These are phyloP conservation scores for Drymonia ruficornis DNA, from an alignment of 2,888 invertebrate genomes.

Conservation along the genomic window DNA sequence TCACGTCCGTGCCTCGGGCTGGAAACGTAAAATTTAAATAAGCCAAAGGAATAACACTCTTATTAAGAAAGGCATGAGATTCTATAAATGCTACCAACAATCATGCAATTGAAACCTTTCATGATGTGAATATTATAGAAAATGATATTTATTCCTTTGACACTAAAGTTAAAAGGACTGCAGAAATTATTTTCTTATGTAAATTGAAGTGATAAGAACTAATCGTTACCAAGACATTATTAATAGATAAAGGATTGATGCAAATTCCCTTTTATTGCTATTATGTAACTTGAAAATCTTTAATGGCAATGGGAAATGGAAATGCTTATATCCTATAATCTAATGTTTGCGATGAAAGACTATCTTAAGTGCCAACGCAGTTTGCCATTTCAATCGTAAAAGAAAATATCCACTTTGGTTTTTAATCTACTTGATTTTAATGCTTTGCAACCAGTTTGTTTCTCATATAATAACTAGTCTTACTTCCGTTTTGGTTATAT, in stretches of 20 bases:
- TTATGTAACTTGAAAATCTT: conserved; percentile 24
- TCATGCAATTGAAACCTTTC: conserved; percentile 13
- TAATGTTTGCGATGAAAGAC: conserved; percentile 15
- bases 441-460: not conserved
- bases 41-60: conserved; percentile 33
- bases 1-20: conserved; percentile 59
- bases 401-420: not conserved
- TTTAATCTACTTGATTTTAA: not conserved
- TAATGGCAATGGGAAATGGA: conserved; percentile 19
- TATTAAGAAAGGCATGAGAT: conserved; percentile 27
- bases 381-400: not conserved
- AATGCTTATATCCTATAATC: conserved; percentile 16
- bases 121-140: conserved; percentile 10
- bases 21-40: conserved; percentile 19
- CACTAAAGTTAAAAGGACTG: conserved; percentile 8
- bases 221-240: conserved; percentile 45
- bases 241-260: conserved; percentile 55
- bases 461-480: too few species aligned
- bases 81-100: conserved; percentile 18
- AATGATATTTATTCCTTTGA: conserved; percentile 8
- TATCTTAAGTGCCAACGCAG: not conserved
- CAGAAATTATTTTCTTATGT: conserved; percentile 6
- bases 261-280: conserved; percentile 36
- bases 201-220: conserved; percentile 16
- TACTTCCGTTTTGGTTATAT: too few species aligned